Base-by-base conservation (phyloP, 2,797 vertebrate genomes). In the Melanotaenia boesemani region DNA sequence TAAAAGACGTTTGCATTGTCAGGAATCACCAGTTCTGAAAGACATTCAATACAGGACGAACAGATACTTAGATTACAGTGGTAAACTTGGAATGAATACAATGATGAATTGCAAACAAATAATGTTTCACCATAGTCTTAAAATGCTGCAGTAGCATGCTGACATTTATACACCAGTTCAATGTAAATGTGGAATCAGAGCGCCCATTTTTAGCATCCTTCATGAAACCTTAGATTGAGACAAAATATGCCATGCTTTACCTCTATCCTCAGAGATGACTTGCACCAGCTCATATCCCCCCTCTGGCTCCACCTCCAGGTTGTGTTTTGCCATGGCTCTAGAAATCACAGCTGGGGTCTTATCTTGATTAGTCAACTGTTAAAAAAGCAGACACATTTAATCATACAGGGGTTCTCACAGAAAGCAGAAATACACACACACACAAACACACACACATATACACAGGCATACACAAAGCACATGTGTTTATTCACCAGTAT, bases 1-100 rank as follows among this genome's bases (percentile, higher is more conserved):
- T 98, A 99, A 73, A 98, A 99, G 54, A 99, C 97, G 0, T 99
- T 99, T 64, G 96, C 97, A 0, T 96, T 96, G 64, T 95, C 94
- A 0, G 97, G 97, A 74, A 99, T 96, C 83, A 97, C 94, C 48
- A 99, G 93, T 83, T 98, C 97, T 99, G 89, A 54, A 74, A 56
- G 20, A 22, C 11, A 83, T 2, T n/a, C 48, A 57, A n/a, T 11
- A 24, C 10, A 54, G 3, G 36, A 67, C 30, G 52, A 20, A 3
- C 13, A 5, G 30, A 30, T 18, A 26, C 46, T 55, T 26, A 55
- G 52, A 28, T 6, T 1, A 55, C 10, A 26, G 10, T 15, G 6
- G 52, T 28, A 28, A 24, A 24, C 10, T 24, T 6, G 5, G 44
- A 46, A 18, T 11, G 1, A 22, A 22, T 22, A 2, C 7, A 52